Percentiles rank a stretch among this genome's conserved stretches.
phyloP scores from a whole-genome alignment of 2,113 vertebrate species.

The Psephotus haematonotus region DNA sequence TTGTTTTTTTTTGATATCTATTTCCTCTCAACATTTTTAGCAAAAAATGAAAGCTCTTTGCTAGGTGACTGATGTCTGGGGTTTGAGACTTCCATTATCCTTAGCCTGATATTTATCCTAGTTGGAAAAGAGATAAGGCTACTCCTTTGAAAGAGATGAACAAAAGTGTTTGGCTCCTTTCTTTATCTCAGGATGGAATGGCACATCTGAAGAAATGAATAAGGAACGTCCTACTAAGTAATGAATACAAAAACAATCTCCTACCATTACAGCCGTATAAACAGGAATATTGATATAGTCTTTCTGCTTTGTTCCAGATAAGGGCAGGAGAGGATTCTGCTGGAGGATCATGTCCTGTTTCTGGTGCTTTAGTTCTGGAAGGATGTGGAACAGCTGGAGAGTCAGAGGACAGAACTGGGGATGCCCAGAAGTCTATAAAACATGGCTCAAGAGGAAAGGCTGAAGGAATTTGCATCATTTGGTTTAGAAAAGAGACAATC shows the following conservation, averaged over 20 bases:
- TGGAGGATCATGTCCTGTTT: neutral
- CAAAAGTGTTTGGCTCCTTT: neutral
- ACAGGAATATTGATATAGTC: neutral
- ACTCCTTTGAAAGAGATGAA: neutral
- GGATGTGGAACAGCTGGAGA: neutral
- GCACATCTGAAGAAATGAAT: neutral
- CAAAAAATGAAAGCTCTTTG: neutral
- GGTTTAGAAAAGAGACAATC: neutral
- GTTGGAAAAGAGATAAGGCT: neutral
- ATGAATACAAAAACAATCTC: neutral
- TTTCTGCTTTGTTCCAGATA: neutral
- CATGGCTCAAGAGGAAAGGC: neutral
- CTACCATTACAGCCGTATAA: constrained; percentile 8
- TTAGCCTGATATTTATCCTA: neutral
- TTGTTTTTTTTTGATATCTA: neutral
- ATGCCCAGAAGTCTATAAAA: neutral
- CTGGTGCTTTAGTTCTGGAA: neutral
- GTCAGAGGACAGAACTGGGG: neutral
- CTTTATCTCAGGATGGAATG: neutral
- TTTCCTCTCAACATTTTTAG: neutral
- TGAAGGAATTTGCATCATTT: neutral
- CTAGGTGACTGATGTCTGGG: neutral
- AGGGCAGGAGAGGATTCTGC: neutral
- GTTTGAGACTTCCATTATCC: neutral
- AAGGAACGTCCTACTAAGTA: neutral